Evolutionary conservation across 2,888 invertebrate species (phyloP).

Genomic region (Rosalia funebris): DNA sequence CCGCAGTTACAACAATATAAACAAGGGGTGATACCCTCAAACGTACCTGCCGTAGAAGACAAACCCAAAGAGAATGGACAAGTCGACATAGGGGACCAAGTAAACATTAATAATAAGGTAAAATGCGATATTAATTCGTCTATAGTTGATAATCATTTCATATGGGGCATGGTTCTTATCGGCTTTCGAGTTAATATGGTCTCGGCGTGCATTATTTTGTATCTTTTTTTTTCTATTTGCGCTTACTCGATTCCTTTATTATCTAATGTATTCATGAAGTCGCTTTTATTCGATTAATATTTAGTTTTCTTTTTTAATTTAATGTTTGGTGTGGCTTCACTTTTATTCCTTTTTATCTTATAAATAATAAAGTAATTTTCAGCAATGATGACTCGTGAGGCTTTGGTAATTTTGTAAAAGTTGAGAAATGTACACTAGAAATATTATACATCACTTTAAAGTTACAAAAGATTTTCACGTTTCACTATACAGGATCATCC

Average conservation of each 20-base stretch:
- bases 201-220: not conserved
- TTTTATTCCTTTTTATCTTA: not conserved
- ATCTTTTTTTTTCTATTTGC: not conserved
- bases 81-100: constrained; percentile 69
- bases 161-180: constrained; percentile 20
- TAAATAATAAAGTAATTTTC: too few species aligned
- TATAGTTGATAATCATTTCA: not conserved
- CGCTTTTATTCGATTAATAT: not conserved
- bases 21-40: constrained; percentile 73
- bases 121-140: constrained; percentile 5
- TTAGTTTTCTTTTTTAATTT: not conserved
- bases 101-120: constrained; percentile 57
- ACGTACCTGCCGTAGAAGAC: constrained; percentile 68
- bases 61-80: constrained; percentile 87
- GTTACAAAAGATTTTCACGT: too few species aligned
- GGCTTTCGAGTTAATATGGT: not conserved
- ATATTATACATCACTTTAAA: too few species aligned
- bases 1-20: constrained; percentile 85
- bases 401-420: too few species aligned
- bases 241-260: not conserved
- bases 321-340: constrained; percentile 1
- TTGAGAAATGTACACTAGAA: too few species aligned
- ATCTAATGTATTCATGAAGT: not conserved
- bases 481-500: too few species aligned
- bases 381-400: too few species aligned